These are phyloP conservation scores for Phlogophora meticulosa DNA, from an alignment of 2,888 invertebrate genomes.

Conservation along the genomic window DNA sequence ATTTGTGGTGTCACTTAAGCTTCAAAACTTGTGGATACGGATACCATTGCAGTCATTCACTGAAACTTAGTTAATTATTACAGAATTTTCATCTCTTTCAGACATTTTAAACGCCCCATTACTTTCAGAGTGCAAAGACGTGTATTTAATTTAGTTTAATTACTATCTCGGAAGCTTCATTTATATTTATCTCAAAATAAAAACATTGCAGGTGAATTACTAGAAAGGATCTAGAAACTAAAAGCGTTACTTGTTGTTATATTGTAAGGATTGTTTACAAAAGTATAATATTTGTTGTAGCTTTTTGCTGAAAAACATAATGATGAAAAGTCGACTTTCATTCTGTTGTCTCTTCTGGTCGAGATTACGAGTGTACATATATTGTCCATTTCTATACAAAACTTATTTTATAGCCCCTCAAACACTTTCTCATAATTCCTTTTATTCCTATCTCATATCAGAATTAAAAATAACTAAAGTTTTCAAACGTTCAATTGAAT, in stretches of 20 bases:
- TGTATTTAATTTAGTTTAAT: slow-evolving; percentile 42
- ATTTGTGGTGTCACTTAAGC: too few species aligned
- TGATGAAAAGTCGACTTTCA: too few species aligned
- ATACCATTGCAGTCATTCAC: neutral
- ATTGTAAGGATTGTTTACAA: neutral
- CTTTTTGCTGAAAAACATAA: too few species aligned
- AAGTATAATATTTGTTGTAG: neutral
- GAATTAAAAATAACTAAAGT: too few species aligned
- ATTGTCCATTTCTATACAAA: too few species aligned
- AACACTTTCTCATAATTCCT: too few species aligned
- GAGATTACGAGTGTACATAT: too few species aligned
- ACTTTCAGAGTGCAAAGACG: slow-evolving; percentile 33
- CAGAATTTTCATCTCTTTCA: slow-evolving; percentile 17
- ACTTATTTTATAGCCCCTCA: too few species aligned
- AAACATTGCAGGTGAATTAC: slow-evolving; percentile 16
- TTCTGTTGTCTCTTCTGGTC: too few species aligned
- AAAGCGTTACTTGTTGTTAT: slow-evolving; percentile 14
- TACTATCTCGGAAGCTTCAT: slow-evolving; percentile 14
- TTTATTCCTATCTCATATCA: too few species aligned
- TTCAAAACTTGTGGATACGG: too few species aligned
- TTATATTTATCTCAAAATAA: slow-evolving; percentile 27
- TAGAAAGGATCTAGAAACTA: slow-evolving; percentile 12
- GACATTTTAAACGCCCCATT: slow-evolving; percentile 22
- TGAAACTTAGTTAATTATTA: slow-evolving; percentile 26
- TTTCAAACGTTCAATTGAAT: too few species aligned